Percentiles rank a stretch among this genome's conserved stretches.
phyloP scores from a whole-genome alignment of 2,888 invertebrate genomes.

The Lasiommata megera region DNA sequence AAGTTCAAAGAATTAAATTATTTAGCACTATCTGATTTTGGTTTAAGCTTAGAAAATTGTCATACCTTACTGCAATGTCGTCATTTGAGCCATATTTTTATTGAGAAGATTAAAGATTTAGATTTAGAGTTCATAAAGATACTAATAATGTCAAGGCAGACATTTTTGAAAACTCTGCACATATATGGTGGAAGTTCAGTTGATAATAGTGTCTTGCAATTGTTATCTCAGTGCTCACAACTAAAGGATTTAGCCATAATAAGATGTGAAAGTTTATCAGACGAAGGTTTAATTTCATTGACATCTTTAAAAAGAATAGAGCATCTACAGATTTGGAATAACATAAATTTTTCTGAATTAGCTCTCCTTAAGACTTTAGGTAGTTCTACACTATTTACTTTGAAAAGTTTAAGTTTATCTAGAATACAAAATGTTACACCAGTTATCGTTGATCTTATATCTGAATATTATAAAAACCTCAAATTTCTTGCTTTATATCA shows the following conservation, averaged over 20 bases:
- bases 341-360: slow-evolving; percentile 57
- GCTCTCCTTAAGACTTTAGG: slow-evolving; percentile 54
- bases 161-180: slow-evolving; percentile 55
- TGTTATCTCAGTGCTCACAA: slow-evolving; percentile 56
- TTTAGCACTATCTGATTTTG: slow-evolving; percentile 67
- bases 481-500: slow-evolving; percentile 70
- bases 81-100: slow-evolving; percentile 59
- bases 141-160: slow-evolving; percentile 54
- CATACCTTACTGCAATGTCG: slow-evolving; percentile 55
- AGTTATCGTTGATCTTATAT: slow-evolving; percentile 62
- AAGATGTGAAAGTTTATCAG: slow-evolving; percentile 65
- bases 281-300: slow-evolving; percentile 55
- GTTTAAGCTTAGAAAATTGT: slow-evolving; percentile 57
- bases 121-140: slow-evolving; percentile 52
- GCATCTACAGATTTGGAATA: slow-evolving; percentile 72
- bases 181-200: slow-evolving; percentile 64
- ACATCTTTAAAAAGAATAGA: slow-evolving; percentile 49
- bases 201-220: slow-evolving; percentile 55
- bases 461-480: slow-evolving; percentile 64
- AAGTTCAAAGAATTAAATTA: slow-evolving; percentile 55
- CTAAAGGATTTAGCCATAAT: slow-evolving; percentile 65
- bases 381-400: slow-evolving; percentile 48
- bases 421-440: slow-evolving; percentile 64
- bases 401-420: slow-evolving; percentile 67
- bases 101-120: slow-evolving; percentile 67